Evolutionary conservation across 2,797 vertebrate genomes (phyloP).

Genomic region (Chrysocyon brachyurus): DNA sequence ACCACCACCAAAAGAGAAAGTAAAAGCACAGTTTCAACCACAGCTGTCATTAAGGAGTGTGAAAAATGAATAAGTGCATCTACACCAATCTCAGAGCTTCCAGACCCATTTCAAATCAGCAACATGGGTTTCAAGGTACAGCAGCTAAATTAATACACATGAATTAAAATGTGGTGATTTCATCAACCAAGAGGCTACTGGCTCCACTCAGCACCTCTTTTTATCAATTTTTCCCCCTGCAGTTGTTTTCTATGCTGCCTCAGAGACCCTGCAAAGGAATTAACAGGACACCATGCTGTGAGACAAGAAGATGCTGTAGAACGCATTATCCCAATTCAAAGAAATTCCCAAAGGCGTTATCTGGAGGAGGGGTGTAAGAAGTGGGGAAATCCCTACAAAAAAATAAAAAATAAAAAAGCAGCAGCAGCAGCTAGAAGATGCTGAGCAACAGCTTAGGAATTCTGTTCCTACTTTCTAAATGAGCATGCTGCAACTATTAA

Average conservation of each 20-base stretch:
- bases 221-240: constrained; percentile 72
- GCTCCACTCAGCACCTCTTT: constrained; percentile 54
- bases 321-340: constrained; percentile 53
- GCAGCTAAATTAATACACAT: constrained; percentile 29
- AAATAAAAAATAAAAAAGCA: background rate
- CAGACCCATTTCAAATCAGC: constrained; percentile 18
- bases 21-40: background rate
- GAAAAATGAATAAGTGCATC: background rate
- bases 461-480: constrained; percentile 45
- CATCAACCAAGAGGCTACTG: constrained; percentile 77
- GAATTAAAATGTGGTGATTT: constrained; percentile 70
- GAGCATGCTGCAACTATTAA: background rate
- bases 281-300: constrained; percentile 83
- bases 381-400: constrained; percentile 53
- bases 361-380: constrained; percentile 38
- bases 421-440: background rate
- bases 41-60: background rate
- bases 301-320: constrained; percentile 79
- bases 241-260: constrained; percentile 84
- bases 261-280: constrained; percentile 84
- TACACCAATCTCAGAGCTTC: background rate
- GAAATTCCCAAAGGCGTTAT: constrained; percentile 62
- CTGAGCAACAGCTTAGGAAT: background rate
- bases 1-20: constrained; percentile 30
- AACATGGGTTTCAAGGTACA: background rate